Evolutionary conservation across 2,888 invertebrate genomes (phyloP).

Genomic region (Melanchra persicariae): DNA sequence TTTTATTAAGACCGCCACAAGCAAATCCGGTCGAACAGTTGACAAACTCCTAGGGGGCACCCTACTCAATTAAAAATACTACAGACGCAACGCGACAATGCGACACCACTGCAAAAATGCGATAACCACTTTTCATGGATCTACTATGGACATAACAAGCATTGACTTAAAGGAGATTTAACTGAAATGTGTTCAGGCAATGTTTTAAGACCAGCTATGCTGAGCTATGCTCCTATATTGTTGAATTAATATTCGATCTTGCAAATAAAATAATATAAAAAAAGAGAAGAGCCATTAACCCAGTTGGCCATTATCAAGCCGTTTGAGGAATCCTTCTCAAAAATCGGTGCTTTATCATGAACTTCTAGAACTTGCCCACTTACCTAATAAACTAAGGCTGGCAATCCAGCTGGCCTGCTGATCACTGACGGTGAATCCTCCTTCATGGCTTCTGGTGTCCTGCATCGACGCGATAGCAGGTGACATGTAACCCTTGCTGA

Average conservation of each 20-base stretch:
- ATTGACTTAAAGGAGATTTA: no score
- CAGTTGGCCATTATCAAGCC: background rate
- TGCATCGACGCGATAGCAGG: conserved; percentile 95
- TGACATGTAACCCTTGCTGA: conserved; percentile 96
- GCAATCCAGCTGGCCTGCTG: conserved; percentile 96
- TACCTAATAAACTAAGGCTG: conserved; percentile 93
- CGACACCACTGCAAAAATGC: no score
- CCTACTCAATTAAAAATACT: no score
- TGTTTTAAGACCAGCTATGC: background rate
- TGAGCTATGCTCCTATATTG: no score
- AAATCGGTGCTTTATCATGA: background rate
- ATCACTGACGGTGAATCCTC: conserved; percentile 91
- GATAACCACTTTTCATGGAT: no score
- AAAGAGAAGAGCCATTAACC: background rate
- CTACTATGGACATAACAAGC: no score
- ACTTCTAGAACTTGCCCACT: conserved; percentile 60
- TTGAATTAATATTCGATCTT: background rate
- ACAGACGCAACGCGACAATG: no score
- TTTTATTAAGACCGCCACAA: no score
- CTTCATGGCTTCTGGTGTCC: conserved; percentile 83
- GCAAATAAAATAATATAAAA: background rate
- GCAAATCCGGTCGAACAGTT: no score
- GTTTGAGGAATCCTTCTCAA: background rate
- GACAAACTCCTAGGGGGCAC: no score
- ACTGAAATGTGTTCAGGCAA: background rate